These are phyloP conservation scores for Megalops cyprinoides DNA, from an alignment of 2,797 vertebrate species.

Conservation along the genomic window DNA sequence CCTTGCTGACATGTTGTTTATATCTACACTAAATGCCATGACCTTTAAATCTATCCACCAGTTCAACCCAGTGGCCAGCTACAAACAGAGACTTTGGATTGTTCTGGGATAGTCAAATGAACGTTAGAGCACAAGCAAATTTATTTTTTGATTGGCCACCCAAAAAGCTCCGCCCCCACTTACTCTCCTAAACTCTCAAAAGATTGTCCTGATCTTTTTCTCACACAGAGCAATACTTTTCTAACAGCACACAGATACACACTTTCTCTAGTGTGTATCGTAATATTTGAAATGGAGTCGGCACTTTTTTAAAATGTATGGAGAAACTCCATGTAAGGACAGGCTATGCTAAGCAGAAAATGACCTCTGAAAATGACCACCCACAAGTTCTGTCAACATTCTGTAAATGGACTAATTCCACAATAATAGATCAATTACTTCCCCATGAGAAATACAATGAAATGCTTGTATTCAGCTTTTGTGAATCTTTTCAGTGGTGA, in stretches of 20 bases:
- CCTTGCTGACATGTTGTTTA: constrained; percentile 1
- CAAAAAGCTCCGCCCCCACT: not conserved
- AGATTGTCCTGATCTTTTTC: constrained; percentile 6
- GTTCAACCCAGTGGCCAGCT: constrained; percentile 38
- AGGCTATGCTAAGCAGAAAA: not conserved
- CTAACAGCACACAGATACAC: no score
- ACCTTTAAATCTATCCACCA: constrained; percentile 61
- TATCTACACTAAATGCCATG: constrained; percentile 64
- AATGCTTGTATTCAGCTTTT: not conserved
- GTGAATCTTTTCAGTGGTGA: not conserved
- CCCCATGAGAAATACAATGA: constrained; percentile 2
- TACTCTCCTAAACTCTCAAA: constrained; percentile 28
- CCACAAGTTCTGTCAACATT: not conserved
- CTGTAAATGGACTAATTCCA: not conserved
- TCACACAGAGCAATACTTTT: not conserved
- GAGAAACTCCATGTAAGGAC: not conserved
- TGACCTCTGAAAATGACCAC: not conserved
- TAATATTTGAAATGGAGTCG: not conserved
- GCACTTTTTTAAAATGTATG: no score
- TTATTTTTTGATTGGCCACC: constrained; percentile 48
- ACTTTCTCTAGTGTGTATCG: not conserved
- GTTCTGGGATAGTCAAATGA: constrained; percentile 39
- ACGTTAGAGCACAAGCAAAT: constrained; percentile 46
- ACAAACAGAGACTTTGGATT: constrained; percentile 40
- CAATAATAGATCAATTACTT: constrained; percentile 13